Conservation (phyloP, 2,113 vertebrate genomes). For the Cynocephalus volans region DNA sequence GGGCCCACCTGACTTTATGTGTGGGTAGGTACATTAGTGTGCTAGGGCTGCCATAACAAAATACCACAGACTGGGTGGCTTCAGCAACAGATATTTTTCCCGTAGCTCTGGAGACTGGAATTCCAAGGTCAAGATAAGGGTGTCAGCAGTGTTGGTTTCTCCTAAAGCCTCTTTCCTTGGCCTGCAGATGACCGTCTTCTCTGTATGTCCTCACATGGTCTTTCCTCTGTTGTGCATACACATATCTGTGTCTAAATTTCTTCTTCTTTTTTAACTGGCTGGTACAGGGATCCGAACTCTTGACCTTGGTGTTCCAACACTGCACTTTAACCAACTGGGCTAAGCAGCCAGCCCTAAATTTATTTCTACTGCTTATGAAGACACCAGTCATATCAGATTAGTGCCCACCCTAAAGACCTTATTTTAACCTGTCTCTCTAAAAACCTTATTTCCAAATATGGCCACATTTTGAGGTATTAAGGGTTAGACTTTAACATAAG, state of each 20-base stretch:
- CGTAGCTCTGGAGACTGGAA: background rate
- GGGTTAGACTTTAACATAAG: background rate
- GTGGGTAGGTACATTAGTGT: background rate
- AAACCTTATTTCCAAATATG: background rate
- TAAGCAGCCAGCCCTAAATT: too few relatives aligned
- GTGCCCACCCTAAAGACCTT: background rate
- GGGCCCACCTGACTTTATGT: background rate
- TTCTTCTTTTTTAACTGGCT: background rate
- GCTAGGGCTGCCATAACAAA: background rate
- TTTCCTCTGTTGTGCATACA: background rate
- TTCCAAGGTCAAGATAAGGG: background rate
- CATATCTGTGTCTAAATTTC: background rate
- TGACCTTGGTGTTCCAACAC: too few relatives aligned
- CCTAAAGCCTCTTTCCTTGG: background rate
- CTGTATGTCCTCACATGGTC: background rate
- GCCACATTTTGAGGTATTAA: background rate
- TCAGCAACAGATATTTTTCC: background rate
- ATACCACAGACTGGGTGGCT: background rate
- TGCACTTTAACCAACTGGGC: too few relatives aligned
- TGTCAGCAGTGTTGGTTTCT: background rate
- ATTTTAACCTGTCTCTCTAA: background rate
- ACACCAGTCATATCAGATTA: background rate
- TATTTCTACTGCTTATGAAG: background rate
- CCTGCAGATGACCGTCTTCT: background rate
- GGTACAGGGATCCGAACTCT: too few relatives aligned